Conservation (phyloP, 2,113 vertebrate species). For the Nerophis lumbriciformis region DNA sequence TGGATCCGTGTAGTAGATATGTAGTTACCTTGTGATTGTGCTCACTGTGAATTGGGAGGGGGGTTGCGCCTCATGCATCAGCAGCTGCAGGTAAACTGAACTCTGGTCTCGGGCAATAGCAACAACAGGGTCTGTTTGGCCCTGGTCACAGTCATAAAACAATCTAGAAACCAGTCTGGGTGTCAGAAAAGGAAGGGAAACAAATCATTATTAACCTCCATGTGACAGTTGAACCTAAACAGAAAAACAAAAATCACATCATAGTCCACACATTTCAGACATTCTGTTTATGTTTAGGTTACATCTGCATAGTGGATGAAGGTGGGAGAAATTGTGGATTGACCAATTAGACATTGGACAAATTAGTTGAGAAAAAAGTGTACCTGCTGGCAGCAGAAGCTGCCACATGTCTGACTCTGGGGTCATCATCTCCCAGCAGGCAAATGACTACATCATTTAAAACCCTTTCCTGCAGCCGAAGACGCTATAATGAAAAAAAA, state of each 20-base stretch:
- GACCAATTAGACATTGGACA: no score
- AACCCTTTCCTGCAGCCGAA: conserved; percentile 87
- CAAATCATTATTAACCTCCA: not conserved
- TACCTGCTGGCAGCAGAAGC: conserved; percentile 83
- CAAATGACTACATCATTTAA: conserved; percentile 80
- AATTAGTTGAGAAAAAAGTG: not conserved
- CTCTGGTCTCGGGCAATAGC: conserved; percentile 92
- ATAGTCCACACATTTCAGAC: not conserved
- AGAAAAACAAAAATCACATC: not conserved
- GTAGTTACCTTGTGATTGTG: conserved; percentile 85
- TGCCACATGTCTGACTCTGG: conserved; percentile 86
- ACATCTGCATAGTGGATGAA: not conserved
- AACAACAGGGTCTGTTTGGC: conserved; percentile 90
- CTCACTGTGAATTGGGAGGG: conserved; percentile 90
- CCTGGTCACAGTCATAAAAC: conserved; percentile 92
- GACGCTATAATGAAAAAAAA: conserved; percentile 62
- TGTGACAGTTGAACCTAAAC: not conserved
- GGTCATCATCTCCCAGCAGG: conserved; percentile 91
- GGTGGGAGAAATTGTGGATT: no score
- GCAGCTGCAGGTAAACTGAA: conserved; percentile 86
- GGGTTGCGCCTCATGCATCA: conserved; percentile 94
- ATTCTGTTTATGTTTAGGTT: not conserved
- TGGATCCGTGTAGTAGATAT: not conserved
- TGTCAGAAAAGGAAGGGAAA: not conserved
- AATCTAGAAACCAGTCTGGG: conserved; percentile 86